Conservation (phyloP, 1,140 invertebrate genomes). For the Ips nitidus region DNA sequence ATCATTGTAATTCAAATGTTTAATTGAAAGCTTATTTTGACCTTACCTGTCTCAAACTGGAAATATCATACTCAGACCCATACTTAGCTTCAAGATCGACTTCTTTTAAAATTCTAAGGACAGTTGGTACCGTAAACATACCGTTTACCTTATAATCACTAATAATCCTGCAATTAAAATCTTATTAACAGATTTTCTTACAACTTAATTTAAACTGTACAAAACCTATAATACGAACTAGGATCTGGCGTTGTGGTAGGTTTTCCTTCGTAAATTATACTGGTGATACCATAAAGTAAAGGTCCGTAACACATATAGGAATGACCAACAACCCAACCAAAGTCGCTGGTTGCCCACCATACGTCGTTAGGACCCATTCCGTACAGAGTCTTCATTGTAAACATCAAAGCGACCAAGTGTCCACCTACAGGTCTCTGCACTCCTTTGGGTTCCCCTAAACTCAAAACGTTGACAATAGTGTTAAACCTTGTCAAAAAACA, state of each 20-base stretch:
- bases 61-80: conserved; percentile 69
- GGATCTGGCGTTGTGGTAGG: conserved; percentile 91
- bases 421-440: conserved; percentile 83
- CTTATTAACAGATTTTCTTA: background rate
- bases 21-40: background rate
- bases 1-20: too few species aligned
- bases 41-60: conserved; percentile 69
- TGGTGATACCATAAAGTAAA: conserved; percentile 77
- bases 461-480: background rate
- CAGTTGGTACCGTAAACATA: conserved; percentile 88
- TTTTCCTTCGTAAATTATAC: conserved; percentile 92
- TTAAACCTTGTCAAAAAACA: background rate
- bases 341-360: conserved; percentile 85
- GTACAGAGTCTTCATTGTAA: conserved; percentile 83
- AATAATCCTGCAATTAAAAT: conserved; percentile 66
- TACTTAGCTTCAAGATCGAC: conserved; percentile 70
- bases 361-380: conserved; percentile 77
- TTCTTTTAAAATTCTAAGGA: conserved; percentile 78
- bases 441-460: conserved; percentile 76
- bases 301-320: conserved; percentile 94
- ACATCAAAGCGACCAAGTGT: conserved; percentile 80
- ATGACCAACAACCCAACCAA: conserved; percentile 93
- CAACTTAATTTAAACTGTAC: background rate
- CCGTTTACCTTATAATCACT: conserved; percentile 81
- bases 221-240: conserved; percentile 81